A percentile compares a stretch with the other conserved stretches of the same genome.
These are phyloP conservation scores for Spea bombifrons DNA, from an alignment of 2,113 vertebrate genomes.

Conservation along the genomic window DNA sequence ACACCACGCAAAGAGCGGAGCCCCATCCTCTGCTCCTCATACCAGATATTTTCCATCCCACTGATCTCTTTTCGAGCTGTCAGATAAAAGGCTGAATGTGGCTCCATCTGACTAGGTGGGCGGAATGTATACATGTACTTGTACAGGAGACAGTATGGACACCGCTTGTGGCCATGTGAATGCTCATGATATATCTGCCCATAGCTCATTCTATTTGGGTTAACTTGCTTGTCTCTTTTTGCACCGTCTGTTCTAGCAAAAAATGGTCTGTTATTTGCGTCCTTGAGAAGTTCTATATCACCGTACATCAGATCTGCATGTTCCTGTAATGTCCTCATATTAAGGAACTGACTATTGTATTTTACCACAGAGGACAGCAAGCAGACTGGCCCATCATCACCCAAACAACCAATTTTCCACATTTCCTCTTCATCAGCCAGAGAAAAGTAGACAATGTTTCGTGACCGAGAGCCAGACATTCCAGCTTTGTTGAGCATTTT, in stretches of 20 bases:
- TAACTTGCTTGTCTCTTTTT: constrained; percentile 57
- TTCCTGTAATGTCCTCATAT: constrained; percentile 57
- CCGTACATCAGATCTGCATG: constrained; percentile 52
- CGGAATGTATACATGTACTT: constrained; percentile 55
- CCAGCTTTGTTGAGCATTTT: constrained; percentile 58
- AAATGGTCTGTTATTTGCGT: constrained; percentile 53
- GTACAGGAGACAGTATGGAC: constrained; percentile 55
- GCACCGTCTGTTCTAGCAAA: constrained; percentile 56
- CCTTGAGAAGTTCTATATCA: constrained; percentile 56
- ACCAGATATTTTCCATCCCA: constrained; percentile 48
- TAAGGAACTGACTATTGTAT: constrained; percentile 62
- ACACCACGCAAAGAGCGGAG: constrained; percentile 52
- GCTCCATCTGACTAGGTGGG: constrained; percentile 49
- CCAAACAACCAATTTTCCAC: constrained; percentile 55
- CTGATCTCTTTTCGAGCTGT: constrained; percentile 51
- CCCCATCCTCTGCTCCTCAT: constrained; percentile 56
- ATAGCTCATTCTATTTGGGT: background rate
- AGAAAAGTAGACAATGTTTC: constrained; percentile 55
- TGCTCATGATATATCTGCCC: constrained; percentile 55
- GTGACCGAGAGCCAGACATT: constrained; percentile 52
- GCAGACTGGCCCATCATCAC: constrained; percentile 48
- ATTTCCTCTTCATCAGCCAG: constrained; percentile 57
- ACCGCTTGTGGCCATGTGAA: constrained; percentile 53
- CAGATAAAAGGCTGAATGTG: constrained; percentile 54
- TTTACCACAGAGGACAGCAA: constrained; percentile 58